Evolutionary conservation across 2,888 invertebrate species (phyloP).

Genomic region (Ypsolopha scabrella): DNA sequence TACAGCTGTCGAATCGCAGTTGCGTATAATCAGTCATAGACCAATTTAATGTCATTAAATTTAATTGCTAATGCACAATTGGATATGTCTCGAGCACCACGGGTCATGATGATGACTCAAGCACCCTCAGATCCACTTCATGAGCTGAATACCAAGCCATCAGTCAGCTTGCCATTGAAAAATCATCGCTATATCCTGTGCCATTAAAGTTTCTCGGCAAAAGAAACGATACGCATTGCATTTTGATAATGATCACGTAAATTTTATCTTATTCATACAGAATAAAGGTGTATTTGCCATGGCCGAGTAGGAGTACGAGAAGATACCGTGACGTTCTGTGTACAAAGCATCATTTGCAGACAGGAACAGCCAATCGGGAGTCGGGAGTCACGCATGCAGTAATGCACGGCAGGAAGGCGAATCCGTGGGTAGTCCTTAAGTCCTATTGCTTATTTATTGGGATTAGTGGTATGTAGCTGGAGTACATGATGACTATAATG

Average conservation of each 20-base stretch:
- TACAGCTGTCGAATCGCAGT: no score
- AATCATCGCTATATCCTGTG: no score
- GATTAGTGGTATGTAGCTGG: no score
- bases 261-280: no score
- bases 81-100: conserved; percentile 41
- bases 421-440: background rate
- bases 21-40: conserved; percentile 20
- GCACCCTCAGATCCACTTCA: conserved; percentile 11
- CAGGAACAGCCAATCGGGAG: background rate
- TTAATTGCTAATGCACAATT: conserved; percentile 60
- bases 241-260: no score
- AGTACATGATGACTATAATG: no score
- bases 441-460: no score
- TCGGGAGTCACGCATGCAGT: background rate
- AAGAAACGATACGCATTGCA: no score
- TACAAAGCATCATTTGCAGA: background rate
- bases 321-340: background rate
- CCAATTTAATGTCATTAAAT: conserved; percentile 56
- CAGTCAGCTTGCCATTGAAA: no score
- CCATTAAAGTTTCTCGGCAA: no score
- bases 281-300: no score
- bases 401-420: background rate
- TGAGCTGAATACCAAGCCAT: background rate
- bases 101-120: conserved; percentile 46
- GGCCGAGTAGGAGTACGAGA: no score